These are phyloP conservation scores for Dicerorhinus sumatrensis DNA, from an alignment of 2,113 vertebrate genomes.

Conservation along the genomic window DNA sequence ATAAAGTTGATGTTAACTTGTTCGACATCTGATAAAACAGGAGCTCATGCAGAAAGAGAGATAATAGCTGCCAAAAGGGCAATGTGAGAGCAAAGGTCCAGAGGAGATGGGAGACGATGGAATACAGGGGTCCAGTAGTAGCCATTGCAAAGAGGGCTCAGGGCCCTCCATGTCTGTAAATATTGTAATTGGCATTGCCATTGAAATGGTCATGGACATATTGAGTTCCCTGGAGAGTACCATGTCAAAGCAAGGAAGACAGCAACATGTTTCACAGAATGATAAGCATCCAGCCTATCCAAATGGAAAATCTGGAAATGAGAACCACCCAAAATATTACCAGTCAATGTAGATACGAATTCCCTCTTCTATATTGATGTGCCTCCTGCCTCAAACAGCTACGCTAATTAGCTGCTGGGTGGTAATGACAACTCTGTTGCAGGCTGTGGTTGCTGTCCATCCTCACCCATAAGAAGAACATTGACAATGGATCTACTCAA, in stretches of 20 bases:
- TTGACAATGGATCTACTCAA: slow-evolving; percentile 73
- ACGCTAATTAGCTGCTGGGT: not conserved
- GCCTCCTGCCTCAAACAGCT: slow-evolving; percentile 10
- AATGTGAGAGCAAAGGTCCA: not conserved
- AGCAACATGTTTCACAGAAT: not conserved
- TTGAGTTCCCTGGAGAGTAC: not conserved
- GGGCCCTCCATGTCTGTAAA: not conserved
- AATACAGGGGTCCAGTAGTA: not conserved
- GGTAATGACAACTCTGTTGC: not conserved
- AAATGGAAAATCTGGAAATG: not conserved
- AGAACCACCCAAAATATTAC: not conserved
- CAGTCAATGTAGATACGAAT: not conserved
- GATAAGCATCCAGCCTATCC: not conserved
- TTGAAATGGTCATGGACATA: not conserved
- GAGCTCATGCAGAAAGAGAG: not conserved
- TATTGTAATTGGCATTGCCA: not conserved
- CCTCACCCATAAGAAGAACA: slow-evolving; percentile 31
- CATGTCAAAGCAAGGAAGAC: not conserved
- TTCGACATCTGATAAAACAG: not conserved
- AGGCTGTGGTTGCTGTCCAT: not conserved
- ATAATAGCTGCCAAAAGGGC: not conserved
- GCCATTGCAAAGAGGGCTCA: not conserved
- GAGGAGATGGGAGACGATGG: not conserved
- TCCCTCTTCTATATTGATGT: not conserved
- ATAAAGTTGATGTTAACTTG: not conserved